Evolutionary conservation across 2,888 invertebrate genomes (phyloP), one percentile per base, ranked within the genome.

Genomic region (Amphimallon solstitiale): DNA sequence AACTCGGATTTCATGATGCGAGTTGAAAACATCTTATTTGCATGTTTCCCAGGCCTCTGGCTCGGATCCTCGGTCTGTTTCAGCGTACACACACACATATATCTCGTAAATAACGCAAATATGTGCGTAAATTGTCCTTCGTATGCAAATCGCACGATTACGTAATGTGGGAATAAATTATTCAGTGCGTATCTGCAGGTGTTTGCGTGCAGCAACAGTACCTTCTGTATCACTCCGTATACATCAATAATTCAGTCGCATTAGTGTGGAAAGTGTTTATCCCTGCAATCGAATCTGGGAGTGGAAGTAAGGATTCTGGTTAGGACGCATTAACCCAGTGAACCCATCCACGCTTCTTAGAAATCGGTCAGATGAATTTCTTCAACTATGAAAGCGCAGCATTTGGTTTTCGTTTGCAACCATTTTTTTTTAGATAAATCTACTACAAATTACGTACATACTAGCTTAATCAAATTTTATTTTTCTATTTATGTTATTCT

Each of bases 101-200:
- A 15, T 52, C 54, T 54, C 54, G 21, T 54, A 54, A 54, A 54
- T 54, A 54, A 54, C 54, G 54, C 54, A 54, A 54, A 54, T 54
- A 54, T 54, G 54, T 54, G 54, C 54, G 38, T 54, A 54, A 54
- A 21, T 40, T 54, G 54, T 34, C 40, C 40, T 14, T 40, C 54
- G 54, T 54, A 54, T 54, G 54, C 54, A 54, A 54, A 54, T 54
- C 21, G 19, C 12, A 21, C 54, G 38, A 54, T 54, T 54, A 21
- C 54, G 40, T 40, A 54, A 54, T 38, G 54, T n/a, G 46, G n/a
- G 34, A 54, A 21, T 54, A 54, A 54, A 54, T 29, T 54, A 54
- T 54, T 54, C 34, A 54, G 19, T 14, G 14, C 35, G 35, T 19
- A 15, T 5, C 9, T 10, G 19, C 35, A 35, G 17, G 35, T 21